Conservation (phyloP, 2,113 vertebrate species). For the Burhinus bistriatus region DNA sequence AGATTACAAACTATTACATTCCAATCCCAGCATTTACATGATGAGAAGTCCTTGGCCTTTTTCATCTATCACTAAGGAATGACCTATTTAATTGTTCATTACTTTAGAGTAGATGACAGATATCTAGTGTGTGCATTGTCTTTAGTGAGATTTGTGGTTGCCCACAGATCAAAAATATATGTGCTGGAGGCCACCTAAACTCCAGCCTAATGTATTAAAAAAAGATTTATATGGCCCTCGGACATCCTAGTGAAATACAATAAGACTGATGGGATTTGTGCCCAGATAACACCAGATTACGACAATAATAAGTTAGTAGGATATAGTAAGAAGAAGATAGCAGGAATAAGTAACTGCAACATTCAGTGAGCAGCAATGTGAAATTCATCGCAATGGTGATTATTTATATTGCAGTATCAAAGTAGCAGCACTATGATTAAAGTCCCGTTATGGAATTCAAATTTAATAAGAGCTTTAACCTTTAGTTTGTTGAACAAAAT, state of each 20-base stretch:
- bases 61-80: not conserved
- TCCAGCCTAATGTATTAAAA: not conserved
- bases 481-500: not conserved
- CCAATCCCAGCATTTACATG: not conserved
- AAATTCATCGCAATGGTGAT: not conserved
- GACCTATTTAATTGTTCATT: not conserved
- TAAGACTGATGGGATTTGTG: not conserved
- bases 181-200: not conserved
- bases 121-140: fast-evolving
- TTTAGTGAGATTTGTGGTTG: not conserved
- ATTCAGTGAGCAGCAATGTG: not conserved
- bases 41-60: not conserved
- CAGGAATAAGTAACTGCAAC: not conserved
- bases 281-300: not conserved
- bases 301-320: not conserved
- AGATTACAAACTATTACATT: not conserved
- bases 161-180: not conserved
- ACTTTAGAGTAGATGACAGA: not conserved
- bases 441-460: not conserved
- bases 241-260: not conserved
- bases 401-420: not conserved
- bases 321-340: not conserved
- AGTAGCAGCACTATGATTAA: not conserved
- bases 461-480: constrained; percentile 11
- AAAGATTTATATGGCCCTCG: not conserved